Conservation (phyloP, 2,113 vertebrate species). For the Ploceus nigricollis region DNA sequence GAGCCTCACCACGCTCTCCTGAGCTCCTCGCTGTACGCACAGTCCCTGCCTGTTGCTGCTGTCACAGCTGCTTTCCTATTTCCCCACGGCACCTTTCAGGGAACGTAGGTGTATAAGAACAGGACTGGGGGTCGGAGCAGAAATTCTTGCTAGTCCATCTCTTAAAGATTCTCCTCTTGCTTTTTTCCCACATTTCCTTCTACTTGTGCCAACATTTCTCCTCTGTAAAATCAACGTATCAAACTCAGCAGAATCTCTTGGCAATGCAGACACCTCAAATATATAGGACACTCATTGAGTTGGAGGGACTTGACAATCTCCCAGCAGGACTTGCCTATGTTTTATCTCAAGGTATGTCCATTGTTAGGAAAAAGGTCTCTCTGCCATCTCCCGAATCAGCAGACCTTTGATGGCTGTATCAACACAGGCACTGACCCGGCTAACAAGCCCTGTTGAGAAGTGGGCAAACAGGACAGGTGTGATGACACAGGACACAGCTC, state of each 20-base stretch:
- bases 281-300: not conserved
- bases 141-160: not conserved
- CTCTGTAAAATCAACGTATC: not conserved
- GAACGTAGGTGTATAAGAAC: not conserved
- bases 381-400: not conserved
- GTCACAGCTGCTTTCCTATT: not conserved
- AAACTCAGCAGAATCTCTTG: not conserved
- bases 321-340: not conserved
- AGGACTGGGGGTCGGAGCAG: not conserved
- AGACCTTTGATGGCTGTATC: fast-evolving
- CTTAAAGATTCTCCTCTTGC: not conserved
- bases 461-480: not conserved
- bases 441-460: not conserved
- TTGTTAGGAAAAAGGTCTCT: not conserved
- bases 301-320: not conserved
- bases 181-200: not conserved
- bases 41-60: not conserved
- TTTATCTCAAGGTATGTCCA: not conserved
- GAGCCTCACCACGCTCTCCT: not conserved
- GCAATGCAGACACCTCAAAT: not conserved
- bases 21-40: not conserved
- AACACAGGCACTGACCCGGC: not conserved
- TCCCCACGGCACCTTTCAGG: not conserved
- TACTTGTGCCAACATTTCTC: not conserved
- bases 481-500: not conserved